These are phyloP conservation scores for Mustela lutreola DNA, from an alignment of 2,113 vertebrate species.

Conservation along the genomic window DNA sequence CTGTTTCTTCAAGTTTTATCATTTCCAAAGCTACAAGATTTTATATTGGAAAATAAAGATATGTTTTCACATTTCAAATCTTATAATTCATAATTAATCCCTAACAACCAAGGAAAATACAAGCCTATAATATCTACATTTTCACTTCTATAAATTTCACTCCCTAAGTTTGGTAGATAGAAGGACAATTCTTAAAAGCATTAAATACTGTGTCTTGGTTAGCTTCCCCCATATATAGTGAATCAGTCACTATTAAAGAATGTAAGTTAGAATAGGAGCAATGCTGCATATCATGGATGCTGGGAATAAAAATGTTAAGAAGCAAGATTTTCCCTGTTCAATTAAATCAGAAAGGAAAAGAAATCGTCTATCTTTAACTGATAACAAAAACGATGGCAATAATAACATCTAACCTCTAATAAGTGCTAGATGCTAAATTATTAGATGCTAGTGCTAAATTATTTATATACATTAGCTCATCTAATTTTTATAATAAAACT, in stretches of 20 bases:
- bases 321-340: not conserved
- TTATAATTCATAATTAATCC: not conserved
- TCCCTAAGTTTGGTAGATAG: not conserved
- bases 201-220: not conserved
- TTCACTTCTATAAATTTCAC: not conserved
- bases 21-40: not conserved
- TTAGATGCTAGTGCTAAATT: not conserved
- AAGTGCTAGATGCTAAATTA: not conserved
- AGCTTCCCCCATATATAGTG: not conserved
- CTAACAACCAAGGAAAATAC: not conserved
- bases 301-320: not conserved
- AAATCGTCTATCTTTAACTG: not conserved
- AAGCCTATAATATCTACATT: not conserved
- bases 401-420: not conserved
- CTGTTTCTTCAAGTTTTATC: not conserved
- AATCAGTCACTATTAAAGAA: not conserved
- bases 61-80: constrained; percentile 15
- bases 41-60: not conserved
- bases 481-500: constrained; percentile 7
- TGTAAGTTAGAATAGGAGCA: not conserved
- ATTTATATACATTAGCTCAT: not conserved
- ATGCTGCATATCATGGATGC: not conserved
- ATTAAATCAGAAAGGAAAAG: constrained; percentile 13
- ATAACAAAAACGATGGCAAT: not conserved
- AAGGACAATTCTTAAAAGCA: not conserved